phyloP scores from a whole-genome alignment of 2,113 vertebrate species.

The Bambusicola thoracicus region DNA sequence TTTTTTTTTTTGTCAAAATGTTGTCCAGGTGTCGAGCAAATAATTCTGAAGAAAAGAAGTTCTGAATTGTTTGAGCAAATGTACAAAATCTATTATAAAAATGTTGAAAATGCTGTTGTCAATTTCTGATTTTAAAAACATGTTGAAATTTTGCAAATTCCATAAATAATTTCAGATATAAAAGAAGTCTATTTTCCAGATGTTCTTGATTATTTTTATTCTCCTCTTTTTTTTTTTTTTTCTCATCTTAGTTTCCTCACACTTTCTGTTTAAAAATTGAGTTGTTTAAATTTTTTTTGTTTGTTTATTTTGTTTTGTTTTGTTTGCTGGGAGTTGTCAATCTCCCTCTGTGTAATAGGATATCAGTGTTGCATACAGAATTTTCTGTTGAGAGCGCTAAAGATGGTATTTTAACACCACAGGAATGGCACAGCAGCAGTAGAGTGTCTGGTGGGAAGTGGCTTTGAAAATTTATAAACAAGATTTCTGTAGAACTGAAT shows the following conservation, averaged over 20 bases:
- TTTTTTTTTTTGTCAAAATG: background rate
- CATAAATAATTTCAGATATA: background rate
- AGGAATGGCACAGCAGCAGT: background rate
- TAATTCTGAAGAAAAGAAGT: background rate
- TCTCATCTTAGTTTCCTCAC: background rate
- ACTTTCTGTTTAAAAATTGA: background rate
- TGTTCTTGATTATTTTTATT: background rate
- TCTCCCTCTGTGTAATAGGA: background rate
- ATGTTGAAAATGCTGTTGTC: background rate
- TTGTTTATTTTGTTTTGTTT: fast-evolving
- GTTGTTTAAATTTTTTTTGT: no score
- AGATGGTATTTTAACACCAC: background rate
- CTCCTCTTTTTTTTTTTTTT: background rate
- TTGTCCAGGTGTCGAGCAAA: background rate
- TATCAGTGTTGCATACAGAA: background rate
- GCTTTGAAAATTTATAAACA: background rate
- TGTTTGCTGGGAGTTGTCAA: background rate
- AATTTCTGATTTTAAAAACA: background rate
- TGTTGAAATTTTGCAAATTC: background rate
- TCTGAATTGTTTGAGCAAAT: background rate
- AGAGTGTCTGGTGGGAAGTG: background rate
- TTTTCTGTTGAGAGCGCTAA: background rate
- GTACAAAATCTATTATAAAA: background rate
- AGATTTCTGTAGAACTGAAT: background rate
- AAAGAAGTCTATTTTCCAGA: background rate